Evolutionary conservation across 2,888 invertebrate genomes (phyloP).

Genomic region (Galeruca laticollis): DNA sequence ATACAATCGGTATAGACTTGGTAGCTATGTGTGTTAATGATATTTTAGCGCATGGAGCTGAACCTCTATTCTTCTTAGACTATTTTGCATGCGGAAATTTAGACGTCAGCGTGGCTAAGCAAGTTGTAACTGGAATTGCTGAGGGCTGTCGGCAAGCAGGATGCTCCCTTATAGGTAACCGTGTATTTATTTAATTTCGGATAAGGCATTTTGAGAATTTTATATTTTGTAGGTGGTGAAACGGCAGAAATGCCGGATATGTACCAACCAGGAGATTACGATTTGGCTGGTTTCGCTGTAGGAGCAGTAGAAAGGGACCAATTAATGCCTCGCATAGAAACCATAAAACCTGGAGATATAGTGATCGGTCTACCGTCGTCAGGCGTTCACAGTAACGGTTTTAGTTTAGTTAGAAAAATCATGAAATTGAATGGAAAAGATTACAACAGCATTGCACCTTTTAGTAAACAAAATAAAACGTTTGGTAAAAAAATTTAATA

Average conservation of each 20-base stretch:
- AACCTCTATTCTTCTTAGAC: constrained; percentile 96
- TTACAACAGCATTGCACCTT: constrained; percentile 78
- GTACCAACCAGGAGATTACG: constrained; percentile 89
- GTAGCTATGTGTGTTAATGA: constrained; percentile 99
- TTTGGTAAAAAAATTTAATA: constrained; percentile 71
- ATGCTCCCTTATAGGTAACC: constrained; percentile 90
- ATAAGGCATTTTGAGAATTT: background rate
- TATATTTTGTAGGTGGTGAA: constrained; percentile 80
- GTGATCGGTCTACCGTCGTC: constrained; percentile 89
- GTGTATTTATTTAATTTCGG: background rate
- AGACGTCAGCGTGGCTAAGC: constrained; percentile 79
- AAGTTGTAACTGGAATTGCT: constrained; percentile 88
- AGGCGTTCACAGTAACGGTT: constrained; percentile 96
- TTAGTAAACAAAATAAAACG: constrained; percentile 76
- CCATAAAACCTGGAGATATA: constrained; percentile 81
- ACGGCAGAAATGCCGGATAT: constrained; percentile 98
- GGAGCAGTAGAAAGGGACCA: constrained; percentile 86
- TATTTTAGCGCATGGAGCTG: constrained; percentile 93
- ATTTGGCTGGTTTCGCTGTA: constrained; percentile 95
- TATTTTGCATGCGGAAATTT: constrained; percentile 94
- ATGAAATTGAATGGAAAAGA: constrained; percentile 76
- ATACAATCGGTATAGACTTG: constrained; percentile 91
- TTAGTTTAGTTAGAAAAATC: constrained; percentile 87
- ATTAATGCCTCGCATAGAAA: constrained; percentile 76
- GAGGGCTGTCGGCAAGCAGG: constrained; percentile 88